Evolutionary conservation across 2,113 vertebrate species (phyloP), one percentile per base, ranked within the genome.

Genomic region (Lanius collurio): DNA sequence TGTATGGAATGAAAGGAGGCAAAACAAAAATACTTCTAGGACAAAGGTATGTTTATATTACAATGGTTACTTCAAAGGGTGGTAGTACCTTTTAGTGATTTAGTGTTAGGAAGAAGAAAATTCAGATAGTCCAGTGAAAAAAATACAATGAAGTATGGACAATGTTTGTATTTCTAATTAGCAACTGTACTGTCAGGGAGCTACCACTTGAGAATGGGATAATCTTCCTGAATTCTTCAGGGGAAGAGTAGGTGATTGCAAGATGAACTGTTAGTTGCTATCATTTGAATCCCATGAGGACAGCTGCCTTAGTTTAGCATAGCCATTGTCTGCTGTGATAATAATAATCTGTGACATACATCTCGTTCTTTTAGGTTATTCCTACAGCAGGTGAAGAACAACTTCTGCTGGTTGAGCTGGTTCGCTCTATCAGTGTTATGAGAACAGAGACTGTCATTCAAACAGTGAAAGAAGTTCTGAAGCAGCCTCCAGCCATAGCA

Each of bases 341-440:
- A 9, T 57, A 24, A 20, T 44, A 31, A 59, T 71, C 28, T 57
- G 14, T 62, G 46, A 30, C 7, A 17, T 17, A 7, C 28, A 8
- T 94, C 23, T 77, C 24, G 21, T 91, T 92, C 85, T 85, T 91
- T 15, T 55, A 99, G 99, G 99, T 99, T 83, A 99, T 99, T 96
- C 99, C 99, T 76, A n/a, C 98, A 82, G 99, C 99, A 88, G 99
- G 99, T 88, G 99, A 99, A 81, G 99, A 99, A 56, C 99, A 99
- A 94, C 98, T 99, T 81, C 97, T 99, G 15, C 97, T 99, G 63
- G 99, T 99, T 0, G 99, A 99, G 94, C 97, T 99, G 90, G 99
- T 99, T 87, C 99, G 99, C 13, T 99, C 99, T 2, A 99, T 99
- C 90, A 99, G 99, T 27, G 99, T 99, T 78, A 99, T 99, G 99